Base-by-base conservation (phyloP, 2,113 vertebrate genomes). In the Talpa occidentalis region DNA sequence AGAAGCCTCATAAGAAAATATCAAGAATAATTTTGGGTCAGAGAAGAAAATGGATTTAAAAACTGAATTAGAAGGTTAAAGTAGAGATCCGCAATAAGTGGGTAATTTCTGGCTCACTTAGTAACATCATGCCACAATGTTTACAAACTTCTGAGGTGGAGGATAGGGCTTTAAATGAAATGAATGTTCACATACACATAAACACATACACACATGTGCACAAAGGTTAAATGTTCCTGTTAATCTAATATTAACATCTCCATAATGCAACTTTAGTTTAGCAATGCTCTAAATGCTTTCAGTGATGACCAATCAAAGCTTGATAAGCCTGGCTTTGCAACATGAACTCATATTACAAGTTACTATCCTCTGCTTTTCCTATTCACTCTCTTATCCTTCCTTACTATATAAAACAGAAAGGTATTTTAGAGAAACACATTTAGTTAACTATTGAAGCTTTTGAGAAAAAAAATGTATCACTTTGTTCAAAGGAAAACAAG, bases 11-110 rank as follows among this genome's bases (percentile, higher is more conserved):
- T 78, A 56, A 90, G 49, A 86, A 96, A 90, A 81, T 30, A 62
- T 19, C 90, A 59, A 70, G 44, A 79, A 85, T 52, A 4, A 84
- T 44, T 42, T 56, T 30, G 37, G 52, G 86, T 93, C 74, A 90
- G 89, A 94, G 12, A 64, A 93, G 49, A 93, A 94, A 32, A 16
- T 69, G 22, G 22, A 92, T 90, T 85, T 69, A 95, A 93, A 88
- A 42, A 26, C 7, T 40, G n/a, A 85, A 47, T 49, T 66, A 83
- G 24, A 80, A 93, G 62, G 37, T 21, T 37, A 15, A 88, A 90
- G 59, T 35, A 47, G 24, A n/a, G 14, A 81, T 94, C 49, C 44
- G 22, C 32, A 60, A 85, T 56, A 40, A 69, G 35, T 19, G 10
- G n/a, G 35, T 11, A 24, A 54, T 79, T 70, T 85, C 4, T 2